A percentile compares a stretch with the other conserved stretches of the same genome.
These are phyloP conservation scores for Alexandromys fortis DNA, from an alignment of 2,113 vertebrate genomes.

Conservation along the genomic window DNA sequence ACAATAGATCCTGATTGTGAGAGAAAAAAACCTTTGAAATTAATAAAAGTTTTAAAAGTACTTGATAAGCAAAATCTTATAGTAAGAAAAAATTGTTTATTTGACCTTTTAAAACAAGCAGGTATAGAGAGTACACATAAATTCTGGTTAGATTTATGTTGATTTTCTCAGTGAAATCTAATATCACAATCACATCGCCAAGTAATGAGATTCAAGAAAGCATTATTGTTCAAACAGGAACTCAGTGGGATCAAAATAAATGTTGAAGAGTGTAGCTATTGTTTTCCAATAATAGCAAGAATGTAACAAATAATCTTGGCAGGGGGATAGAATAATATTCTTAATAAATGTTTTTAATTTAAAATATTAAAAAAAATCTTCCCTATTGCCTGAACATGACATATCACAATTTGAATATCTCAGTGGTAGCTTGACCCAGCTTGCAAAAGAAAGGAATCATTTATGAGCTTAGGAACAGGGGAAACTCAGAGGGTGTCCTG, in stretches of 20 bases:
- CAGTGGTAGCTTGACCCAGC: slow-evolving; percentile 1
- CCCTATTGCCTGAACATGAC: slow-evolving; percentile 34
- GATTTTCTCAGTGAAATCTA: slow-evolving; percentile 70
- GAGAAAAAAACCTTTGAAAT: not conserved
- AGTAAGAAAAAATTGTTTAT: slow-evolving; percentile 43
- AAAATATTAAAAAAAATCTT: slow-evolving; percentile 26
- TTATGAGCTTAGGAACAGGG: not conserved
- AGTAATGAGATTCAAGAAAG: slow-evolving; percentile 65
- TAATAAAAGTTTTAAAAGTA: slow-evolving; percentile 44
- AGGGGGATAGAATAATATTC: slow-evolving; percentile 45
- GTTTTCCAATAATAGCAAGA: slow-evolving; percentile 71
- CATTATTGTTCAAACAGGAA: slow-evolving; percentile 57
- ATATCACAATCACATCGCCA: slow-evolving; percentile 68
- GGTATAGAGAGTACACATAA: slow-evolving; percentile 30
- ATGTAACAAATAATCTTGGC: slow-evolving; percentile 37
- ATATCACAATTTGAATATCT: not conserved
- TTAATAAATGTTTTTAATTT: slow-evolving; percentile 71
- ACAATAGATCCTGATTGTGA: not conserved
- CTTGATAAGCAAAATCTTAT: slow-evolving; percentile 40
- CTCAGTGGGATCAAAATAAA: slow-evolving; percentile 72
- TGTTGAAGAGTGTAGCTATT: slow-evolving; percentile 40
- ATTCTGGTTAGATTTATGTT: slow-evolving; percentile 63
- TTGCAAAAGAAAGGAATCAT: not conserved
- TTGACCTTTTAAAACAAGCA: slow-evolving; percentile 66
- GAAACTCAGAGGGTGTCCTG: not conserved